Evolutionary conservation across 1,140 invertebrate genomes (phyloP).

Genomic region (Drosophila busckii): DNA sequence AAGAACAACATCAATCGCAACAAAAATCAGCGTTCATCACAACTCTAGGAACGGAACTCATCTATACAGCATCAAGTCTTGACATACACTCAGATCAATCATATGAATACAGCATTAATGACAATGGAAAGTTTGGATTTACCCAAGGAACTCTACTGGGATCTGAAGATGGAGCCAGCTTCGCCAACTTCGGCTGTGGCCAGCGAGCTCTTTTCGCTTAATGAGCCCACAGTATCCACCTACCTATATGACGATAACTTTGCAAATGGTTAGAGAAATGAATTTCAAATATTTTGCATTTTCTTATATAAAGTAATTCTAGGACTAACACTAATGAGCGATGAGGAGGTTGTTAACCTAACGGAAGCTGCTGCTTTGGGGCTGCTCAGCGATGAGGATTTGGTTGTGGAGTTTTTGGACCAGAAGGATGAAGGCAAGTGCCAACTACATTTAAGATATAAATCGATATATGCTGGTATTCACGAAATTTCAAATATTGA

Average conservation of each 20-base stretch:
- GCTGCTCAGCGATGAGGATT: constrained; percentile 53
- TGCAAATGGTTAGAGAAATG: constrained; percentile 58
- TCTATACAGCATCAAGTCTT: constrained; percentile 35
- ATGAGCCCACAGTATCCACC: constrained; percentile 32
- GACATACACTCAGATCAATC: constrained; percentile 32
- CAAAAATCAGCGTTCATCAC: constrained; percentile 48
- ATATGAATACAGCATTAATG: constrained; percentile 23
- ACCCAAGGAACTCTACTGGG: constrained; percentile 69
- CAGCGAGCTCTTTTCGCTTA: constrained; percentile 65
- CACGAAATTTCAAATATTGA: constrained; percentile 7
- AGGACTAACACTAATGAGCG: constrained; percentile 42
- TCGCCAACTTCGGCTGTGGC: constrained; percentile 48
- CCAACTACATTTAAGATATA: neutral
- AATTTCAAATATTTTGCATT: no score
- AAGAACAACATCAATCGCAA: constrained; percentile 23
- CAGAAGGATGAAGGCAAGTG: constrained; percentile 61
- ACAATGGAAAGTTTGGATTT: constrained; percentile 70
- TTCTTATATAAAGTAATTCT: neutral
- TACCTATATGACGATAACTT: constrained; percentile 73
- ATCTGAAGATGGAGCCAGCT: constrained; percentile 64
- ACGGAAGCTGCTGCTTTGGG: constrained; percentile 29
- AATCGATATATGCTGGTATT: neutral
- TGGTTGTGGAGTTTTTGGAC: constrained; percentile 64
- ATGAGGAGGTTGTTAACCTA: constrained; percentile 18
- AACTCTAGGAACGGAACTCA: constrained; percentile 56